Evolutionary conservation across 2,888 invertebrate genomes (phyloP).

Genomic region (Malthinus flaveolus): DNA sequence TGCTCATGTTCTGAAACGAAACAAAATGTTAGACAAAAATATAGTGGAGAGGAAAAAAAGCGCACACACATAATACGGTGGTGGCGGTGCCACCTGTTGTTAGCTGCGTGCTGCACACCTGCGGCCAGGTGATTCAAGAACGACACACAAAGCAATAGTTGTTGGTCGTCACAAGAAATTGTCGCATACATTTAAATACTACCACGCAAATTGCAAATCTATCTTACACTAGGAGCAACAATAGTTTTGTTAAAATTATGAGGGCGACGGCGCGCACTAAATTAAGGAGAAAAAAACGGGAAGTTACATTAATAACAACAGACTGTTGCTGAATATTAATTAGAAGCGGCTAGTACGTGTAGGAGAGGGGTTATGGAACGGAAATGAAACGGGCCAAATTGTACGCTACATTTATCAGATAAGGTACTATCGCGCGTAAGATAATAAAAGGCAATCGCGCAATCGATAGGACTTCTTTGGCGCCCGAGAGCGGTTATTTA

Average conservation of each 20-base stretch:
- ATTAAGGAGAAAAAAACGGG: constrained; percentile 10
- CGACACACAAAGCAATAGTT: constrained; percentile 31
- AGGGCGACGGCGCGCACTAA: not conserved
- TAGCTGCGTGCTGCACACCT: constrained; percentile 41
- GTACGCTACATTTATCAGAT: too few species aligned
- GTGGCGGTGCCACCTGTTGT: constrained; percentile 45
- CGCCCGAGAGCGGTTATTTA: not conserved
- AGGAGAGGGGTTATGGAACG: constrained; percentile 12
- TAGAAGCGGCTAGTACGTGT: constrained; percentile 6
- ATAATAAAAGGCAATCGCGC: too few species aligned
- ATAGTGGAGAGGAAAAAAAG: not conserved
- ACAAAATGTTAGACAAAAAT: constrained; percentile 38
- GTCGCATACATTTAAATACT: constrained; percentile 15
- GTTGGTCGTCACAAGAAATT: constrained; percentile 33
- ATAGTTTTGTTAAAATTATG: not conserved
- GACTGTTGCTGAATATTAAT: constrained; percentile 21
- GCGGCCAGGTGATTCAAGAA: constrained; percentile 41
- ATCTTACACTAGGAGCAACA: not conserved
- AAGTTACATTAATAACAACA: constrained; percentile 18
- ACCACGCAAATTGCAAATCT: constrained; percentile 16
- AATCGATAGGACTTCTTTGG: too few species aligned
- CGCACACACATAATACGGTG: constrained; percentile 17
- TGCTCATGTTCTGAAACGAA: constrained; percentile 59
- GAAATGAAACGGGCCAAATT: constrained; percentile 8
- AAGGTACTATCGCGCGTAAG: too few species aligned